These are phyloP conservation scores for Paradisaea rubra DNA, from an alignment of 2,113 vertebrate species.

Conservation along the genomic window DNA sequence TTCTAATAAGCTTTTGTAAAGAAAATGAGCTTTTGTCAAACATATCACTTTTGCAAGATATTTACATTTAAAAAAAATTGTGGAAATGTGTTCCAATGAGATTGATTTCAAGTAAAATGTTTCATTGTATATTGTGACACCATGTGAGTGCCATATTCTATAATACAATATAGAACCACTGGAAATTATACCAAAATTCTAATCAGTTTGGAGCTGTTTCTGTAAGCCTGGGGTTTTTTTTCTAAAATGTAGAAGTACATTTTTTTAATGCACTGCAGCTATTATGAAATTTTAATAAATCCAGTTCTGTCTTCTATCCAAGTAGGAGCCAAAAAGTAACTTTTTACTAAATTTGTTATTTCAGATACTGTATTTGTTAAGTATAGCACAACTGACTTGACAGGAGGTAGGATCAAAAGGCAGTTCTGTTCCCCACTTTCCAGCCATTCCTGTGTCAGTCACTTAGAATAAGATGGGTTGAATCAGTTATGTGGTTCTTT, in stretches of 20 bases:
- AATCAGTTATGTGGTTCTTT: not conserved
- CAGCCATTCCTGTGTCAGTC: not conserved
- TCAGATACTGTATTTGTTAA: not conserved
- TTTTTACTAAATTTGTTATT: not conserved
- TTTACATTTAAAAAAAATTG: not conserved
- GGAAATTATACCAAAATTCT: not conserved
- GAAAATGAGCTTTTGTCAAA: not conserved
- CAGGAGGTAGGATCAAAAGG: not conserved
- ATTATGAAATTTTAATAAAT: not conserved
- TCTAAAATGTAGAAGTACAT: not conserved
- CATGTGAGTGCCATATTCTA: not conserved
- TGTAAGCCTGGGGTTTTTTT: not conserved
- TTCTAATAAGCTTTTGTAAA: not conserved
- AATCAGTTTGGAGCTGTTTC: not conserved
- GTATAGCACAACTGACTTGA: not conserved
- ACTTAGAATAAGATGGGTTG: not conserved
- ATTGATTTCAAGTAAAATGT: not conserved
- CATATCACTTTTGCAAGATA: not conserved
- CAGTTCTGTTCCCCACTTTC: not conserved
- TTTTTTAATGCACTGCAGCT: not conserved
- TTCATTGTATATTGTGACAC: not conserved
- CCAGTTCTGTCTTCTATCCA: not conserved
- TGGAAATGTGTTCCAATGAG: not conserved
- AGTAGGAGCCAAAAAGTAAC: not conserved
- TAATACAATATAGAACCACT: not conserved